Evolutionary conservation across 2,113 vertebrate genomes (phyloP), one percentile per base, ranked within the genome.

Genomic region (Cyphomyrus plagiostoma): DNA sequence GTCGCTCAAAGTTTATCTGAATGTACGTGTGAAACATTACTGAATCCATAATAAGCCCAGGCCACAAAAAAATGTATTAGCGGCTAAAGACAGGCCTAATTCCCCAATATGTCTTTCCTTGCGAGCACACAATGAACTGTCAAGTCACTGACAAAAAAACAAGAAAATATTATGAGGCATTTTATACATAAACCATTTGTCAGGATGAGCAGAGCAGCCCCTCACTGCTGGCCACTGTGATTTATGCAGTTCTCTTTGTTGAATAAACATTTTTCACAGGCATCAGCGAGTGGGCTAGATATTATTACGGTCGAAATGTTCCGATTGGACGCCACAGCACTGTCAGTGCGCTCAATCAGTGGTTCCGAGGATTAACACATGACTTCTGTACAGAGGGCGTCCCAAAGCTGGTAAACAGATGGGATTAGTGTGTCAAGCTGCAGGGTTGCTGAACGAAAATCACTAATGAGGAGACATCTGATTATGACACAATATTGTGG

Each of bases 401-500:
- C 91, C 90, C 90, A 89, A 93, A 92, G 90, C 91, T 93, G 91
- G 90, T 86, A 90, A 92, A 87, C 39, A 90, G 80, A 90, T 90
- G 90, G 89, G 92, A 92, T 92, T 93, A 91, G 91, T 89, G 87
- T 91, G 90, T 83, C 88, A 89, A 92, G 91, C 90, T 90, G 90
- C 89, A 92, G 91, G 86, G 87, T 89, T 87, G 56, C 89, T 87
- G 91, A 89, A 90, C 87, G 83, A 74, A 82, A 86, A 89, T 90
- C 30, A 88, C 66, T 90, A 91, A 92, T 91, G 88, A 89, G 89
- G 74, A 88, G 86, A 50, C 86, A 48, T 90, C 89, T 90, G 86
- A 90, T 88, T 90, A 90, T 56, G 87, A 80, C 87, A 87, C 88
- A 88, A 77, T 91, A 87, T 91, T 91, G 77, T 83, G 48, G 49